These are phyloP conservation scores for Oedothorax gibbosus DNA, from an alignment of 1,140 invertebrate genomes.

Conservation along the genomic window DNA sequence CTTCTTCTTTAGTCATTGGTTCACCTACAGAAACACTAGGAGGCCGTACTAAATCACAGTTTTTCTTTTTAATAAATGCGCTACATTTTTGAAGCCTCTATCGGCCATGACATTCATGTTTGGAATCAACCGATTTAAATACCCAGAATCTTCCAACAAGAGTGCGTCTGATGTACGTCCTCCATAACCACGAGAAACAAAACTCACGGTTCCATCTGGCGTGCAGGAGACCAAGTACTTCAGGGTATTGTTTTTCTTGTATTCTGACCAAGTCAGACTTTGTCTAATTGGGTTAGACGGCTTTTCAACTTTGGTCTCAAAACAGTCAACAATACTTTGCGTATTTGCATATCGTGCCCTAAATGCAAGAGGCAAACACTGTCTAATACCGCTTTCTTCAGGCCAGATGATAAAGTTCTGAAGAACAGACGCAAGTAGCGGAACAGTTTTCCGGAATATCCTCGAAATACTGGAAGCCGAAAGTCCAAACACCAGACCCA, in stretches of 20 bases:
- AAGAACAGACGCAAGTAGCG: not conserved
- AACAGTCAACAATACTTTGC: slow-evolving; percentile 60
- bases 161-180: slow-evolving; percentile 62
- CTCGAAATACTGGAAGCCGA: not conserved
- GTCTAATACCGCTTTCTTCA: not conserved
- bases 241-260: slow-evolving; percentile 61
- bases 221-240: slow-evolving; percentile 67
- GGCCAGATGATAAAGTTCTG: slow-evolving; percentile 24
- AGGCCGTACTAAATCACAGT: not conserved
- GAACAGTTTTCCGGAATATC: slow-evolving; percentile 1
- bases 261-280: slow-evolving; percentile 58
- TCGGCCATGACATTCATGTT: slow-evolving; percentile 63
- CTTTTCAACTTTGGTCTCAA: slow-evolving; percentile 61
- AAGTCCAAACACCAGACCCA: slow-evolving; percentile 5
- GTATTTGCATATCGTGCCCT: slow-evolving; percentile 2
- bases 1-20: no score
- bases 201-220: slow-evolving; percentile 65
- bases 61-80: not conserved
- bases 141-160: slow-evolving; percentile 64
- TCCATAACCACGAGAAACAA: slow-evolving; percentile 60
- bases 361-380: not conserved
- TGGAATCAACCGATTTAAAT: slow-evolving; percentile 63
- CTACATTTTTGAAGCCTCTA: slow-evolving; percentile 62
- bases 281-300: slow-evolving; percentile 38
- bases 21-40: not conserved